These are phyloP conservation scores for Limanda limanda DNA, from an alignment of 2,113 vertebrate genomes.

Conservation along the genomic window DNA sequence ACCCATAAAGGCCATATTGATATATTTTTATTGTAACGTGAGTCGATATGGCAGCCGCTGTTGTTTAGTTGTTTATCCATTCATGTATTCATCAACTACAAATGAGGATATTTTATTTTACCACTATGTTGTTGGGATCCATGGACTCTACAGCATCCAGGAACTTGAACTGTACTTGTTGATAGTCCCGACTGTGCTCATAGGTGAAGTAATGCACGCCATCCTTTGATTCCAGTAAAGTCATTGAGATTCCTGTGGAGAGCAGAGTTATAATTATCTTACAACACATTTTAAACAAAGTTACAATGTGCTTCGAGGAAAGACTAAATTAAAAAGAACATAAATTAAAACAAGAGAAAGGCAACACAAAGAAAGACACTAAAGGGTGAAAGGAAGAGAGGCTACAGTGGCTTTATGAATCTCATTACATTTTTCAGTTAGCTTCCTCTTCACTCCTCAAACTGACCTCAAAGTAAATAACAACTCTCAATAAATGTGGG, in stretches of 20 bases:
- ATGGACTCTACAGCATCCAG: constrained; percentile 94
- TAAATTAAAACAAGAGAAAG: not conserved
- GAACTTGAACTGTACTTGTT: constrained; percentile 97
- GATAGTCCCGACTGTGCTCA: constrained; percentile 94
- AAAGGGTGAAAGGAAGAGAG: not conserved
- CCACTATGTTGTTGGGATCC: constrained; percentile 98
- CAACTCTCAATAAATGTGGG: no score
- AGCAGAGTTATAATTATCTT: not conserved
- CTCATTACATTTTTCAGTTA: no score
- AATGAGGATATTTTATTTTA: constrained; percentile 56
- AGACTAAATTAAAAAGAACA: not conserved
- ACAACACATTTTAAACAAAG: not conserved
- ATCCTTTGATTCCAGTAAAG: constrained; percentile 86
- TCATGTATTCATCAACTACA: no score
- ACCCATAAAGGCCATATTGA: no score
- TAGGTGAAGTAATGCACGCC: constrained; percentile 90
- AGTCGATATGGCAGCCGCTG: no score
- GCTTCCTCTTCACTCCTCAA: no score
- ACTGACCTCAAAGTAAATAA: no score
- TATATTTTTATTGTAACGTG: no score
- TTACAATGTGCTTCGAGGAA: not conserved
- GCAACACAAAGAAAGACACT: not conserved
- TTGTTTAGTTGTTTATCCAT: no score
- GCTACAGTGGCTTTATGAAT: not conserved
- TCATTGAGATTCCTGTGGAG: constrained; percentile 90